Conservation (phyloP, 2,113 vertebrate species). For the Xerus inauris region DNA sequence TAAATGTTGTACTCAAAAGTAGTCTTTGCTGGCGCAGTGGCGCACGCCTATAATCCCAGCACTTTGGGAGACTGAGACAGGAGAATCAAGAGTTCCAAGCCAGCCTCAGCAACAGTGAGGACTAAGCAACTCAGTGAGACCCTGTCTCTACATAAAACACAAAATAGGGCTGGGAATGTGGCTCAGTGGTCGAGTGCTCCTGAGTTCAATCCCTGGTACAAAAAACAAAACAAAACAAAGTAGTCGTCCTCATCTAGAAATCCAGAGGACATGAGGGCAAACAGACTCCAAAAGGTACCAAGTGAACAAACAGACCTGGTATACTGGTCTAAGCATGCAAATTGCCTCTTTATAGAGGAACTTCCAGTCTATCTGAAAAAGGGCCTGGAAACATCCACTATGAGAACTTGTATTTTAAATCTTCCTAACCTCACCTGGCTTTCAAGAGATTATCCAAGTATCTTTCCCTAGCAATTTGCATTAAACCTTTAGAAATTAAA, state of each 20-base stretch:
- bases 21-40: too few species aligned
- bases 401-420: neutral
- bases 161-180: too few species aligned
- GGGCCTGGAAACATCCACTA: neutral
- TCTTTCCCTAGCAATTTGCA: slow-evolving; percentile 3
- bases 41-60: too few species aligned
- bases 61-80: too few species aligned
- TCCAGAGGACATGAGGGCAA: neutral
- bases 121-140: too few species aligned
- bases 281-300: neutral
- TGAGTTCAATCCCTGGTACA: too few species aligned
- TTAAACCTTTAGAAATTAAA: slow-evolving; percentile 17
- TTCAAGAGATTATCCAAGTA: neutral
- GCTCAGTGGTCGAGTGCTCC: too few species aligned
- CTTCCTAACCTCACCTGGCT: neutral
- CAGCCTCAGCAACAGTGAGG: too few species aligned
- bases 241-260: neutral
- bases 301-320: neutral
- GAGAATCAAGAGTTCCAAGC: too few species aligned
- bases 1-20: neutral
- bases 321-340: neutral
- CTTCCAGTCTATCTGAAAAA: neutral
- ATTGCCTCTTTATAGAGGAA: neutral
- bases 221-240: too few species aligned
- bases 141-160: too few species aligned